Evolutionary conservation across 2,888 invertebrate genomes (phyloP).

Genomic region (Pachliopta kotzebuea): DNA sequence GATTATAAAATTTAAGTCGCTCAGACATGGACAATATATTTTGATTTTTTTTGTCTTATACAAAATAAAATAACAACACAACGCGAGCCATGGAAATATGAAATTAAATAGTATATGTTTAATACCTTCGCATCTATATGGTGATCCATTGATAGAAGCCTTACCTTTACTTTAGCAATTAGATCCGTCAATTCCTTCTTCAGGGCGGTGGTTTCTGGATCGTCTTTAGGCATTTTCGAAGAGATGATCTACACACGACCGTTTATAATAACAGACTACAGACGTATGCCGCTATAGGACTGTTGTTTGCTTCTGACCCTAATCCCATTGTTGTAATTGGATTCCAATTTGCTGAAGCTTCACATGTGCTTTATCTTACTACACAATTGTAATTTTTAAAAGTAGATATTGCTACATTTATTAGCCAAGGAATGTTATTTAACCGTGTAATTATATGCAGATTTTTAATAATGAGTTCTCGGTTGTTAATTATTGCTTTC

Average conservation of each 20-base stretch:
- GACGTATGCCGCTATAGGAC: slow-evolving; percentile 25
- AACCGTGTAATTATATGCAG: too few relatives aligned
- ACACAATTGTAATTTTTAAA: slow-evolving; percentile 33
- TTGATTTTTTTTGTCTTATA: too few relatives aligned
- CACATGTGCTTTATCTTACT: slow-evolving; percentile 54
- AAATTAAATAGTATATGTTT: neutral
- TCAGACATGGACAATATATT: too few relatives aligned
- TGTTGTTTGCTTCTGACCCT: slow-evolving; percentile 38
- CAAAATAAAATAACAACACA: neutral
- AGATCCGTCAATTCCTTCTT: slow-evolving; percentile 91
- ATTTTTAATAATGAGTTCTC: too few relatives aligned
- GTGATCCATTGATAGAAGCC: neutral
- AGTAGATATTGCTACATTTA: slow-evolving; percentile 3
- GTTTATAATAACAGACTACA: slow-evolving; percentile 9
- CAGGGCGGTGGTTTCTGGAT: slow-evolving; percentile 88
- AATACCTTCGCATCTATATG: neutral
- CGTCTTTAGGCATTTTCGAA: slow-evolving; percentile 87
- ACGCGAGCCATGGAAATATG: neutral
- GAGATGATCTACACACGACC: slow-evolving; percentile 1
- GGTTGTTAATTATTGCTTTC: too few relatives aligned
- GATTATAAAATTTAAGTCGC: too few relatives aligned
- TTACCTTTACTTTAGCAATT: slow-evolving; percentile 89
- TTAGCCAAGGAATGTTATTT: neutral
- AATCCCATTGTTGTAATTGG: slow-evolving; percentile 68
- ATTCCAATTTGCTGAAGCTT: slow-evolving; percentile 63